phyloP scores from a whole-genome alignment of 2,113 vertebrate genomes.

The Rhinogobius similis region DNA sequence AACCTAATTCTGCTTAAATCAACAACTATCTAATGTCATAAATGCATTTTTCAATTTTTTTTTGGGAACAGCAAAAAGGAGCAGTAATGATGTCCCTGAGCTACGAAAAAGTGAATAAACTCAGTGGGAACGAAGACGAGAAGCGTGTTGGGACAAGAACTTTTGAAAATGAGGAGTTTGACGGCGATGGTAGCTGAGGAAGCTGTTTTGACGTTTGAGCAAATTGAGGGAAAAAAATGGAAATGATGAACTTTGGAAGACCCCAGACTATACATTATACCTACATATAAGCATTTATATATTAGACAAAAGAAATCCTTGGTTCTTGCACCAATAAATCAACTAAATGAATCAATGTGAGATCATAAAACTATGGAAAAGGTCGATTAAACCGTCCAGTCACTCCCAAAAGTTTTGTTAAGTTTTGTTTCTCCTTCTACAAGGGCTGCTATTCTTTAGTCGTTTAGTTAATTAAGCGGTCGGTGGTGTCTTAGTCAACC shows the following conservation, averaged over 20 bases:
- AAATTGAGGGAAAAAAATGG: neutral
- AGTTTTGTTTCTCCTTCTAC: no score
- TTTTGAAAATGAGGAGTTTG: slow-evolving; percentile 52
- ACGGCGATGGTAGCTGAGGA: slow-evolving; percentile 60
- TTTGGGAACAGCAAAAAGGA: slow-evolving; percentile 33
- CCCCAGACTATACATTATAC: no score
- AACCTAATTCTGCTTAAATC: slow-evolving; percentile 65
- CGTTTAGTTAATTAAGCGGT: no score
- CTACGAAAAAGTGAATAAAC: slow-evolving; percentile 61
- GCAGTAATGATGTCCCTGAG: slow-evolving; percentile 60
- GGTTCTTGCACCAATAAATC: no score
- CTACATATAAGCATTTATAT: no score
- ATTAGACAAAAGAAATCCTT: no score
- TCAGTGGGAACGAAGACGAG: slow-evolving; percentile 55
- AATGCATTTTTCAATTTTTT: slow-evolving; percentile 50
- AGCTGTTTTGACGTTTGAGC: slow-evolving; percentile 56
- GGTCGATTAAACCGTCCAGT: no score
- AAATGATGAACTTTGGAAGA: slow-evolving; percentile 24
- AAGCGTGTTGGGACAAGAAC: slow-evolving; percentile 72
- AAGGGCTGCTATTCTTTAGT: no score
- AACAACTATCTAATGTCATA: slow-evolving; percentile 62
- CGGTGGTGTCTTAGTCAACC: no score
- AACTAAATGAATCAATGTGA: no score
- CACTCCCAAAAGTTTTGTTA: no score
- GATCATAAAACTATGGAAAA: no score